These are phyloP conservation scores for Chironomus tentans DNA, from an alignment of 2,888 invertebrate species.

Conservation along the genomic window DNA sequence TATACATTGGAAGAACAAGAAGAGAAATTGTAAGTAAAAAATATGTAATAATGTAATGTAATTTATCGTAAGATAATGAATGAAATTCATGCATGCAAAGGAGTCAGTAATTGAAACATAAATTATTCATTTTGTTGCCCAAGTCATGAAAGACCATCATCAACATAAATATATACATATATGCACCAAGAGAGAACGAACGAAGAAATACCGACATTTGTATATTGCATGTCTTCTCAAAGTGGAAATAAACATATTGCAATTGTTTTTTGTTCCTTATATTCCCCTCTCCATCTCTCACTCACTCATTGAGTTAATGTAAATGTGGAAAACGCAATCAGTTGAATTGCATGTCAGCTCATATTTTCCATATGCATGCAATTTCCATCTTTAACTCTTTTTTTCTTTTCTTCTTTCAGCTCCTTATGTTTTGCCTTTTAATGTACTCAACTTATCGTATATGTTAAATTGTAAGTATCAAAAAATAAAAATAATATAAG, in stretches of 20 bases:
- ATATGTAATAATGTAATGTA: neutral
- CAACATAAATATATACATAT: neutral
- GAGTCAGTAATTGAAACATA: neutral
- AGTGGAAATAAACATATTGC: neutral
- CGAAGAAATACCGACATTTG: neutral
- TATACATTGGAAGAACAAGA: conserved; percentile 29
- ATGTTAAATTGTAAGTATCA: neutral
- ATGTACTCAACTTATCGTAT: conserved; percentile 2
- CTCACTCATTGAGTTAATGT: too few relatives aligned
- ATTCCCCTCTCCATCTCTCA: neutral
- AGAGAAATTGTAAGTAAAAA: neutral
- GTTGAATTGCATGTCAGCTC: neutral
- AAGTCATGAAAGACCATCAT: neutral
- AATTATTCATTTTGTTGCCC: conserved; percentile 11
- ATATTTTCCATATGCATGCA: neutral
- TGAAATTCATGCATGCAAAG: neutral
- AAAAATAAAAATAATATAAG: neutral
- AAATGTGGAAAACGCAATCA: too few relatives aligned
- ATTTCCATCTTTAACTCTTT: neutral
- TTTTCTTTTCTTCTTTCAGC: neutral
- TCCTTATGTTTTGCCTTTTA: neutral
- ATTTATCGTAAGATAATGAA: neutral
- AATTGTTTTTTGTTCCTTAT: neutral
- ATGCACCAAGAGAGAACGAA: neutral
- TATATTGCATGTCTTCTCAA: neutral